Conservation (phyloP, 2,888 invertebrate species). For the Axea sp. region DNA sequence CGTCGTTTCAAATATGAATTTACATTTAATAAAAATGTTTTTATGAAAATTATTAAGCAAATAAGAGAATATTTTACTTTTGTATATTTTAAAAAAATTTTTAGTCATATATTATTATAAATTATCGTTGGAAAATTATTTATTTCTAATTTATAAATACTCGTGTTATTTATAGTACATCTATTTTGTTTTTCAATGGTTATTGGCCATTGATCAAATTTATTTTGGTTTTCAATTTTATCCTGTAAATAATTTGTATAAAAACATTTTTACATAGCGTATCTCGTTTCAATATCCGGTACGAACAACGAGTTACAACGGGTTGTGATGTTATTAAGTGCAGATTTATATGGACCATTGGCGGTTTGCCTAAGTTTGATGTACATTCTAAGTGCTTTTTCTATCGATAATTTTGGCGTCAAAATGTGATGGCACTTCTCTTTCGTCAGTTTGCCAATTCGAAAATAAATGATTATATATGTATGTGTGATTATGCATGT, state of each 20-base stretch:
- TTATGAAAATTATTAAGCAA: background rate
- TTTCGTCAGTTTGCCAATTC: too few relatives aligned
- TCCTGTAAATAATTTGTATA: conserved; percentile 15
- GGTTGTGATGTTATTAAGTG: conserved; percentile 50
- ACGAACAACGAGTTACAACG: conserved; percentile 27
- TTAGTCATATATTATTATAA: too few relatives aligned
- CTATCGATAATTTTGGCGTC: conserved; percentile 1
- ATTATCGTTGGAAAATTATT: too few relatives aligned
- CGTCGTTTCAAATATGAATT: conserved; percentile 16
- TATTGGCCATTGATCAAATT: too few relatives aligned
- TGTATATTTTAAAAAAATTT: too few relatives aligned
- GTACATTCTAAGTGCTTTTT: conserved; percentile 37
- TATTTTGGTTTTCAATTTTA: background rate
- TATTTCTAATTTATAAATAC: too few relatives aligned
- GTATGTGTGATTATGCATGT: too few relatives aligned
- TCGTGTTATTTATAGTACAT: too few relatives aligned
- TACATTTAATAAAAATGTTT: background rate
- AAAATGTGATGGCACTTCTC: conserved; percentile 18
- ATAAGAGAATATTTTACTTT: background rate
- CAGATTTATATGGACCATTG: conserved; percentile 37
- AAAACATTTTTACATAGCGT: conserved; percentile 1
- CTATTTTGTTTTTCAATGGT: too few relatives aligned
- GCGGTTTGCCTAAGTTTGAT: conserved; percentile 35
- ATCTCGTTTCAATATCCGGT: conserved; percentile 20
- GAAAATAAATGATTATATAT: too few relatives aligned